phyloP scores from a whole-genome alignment of 2,113 vertebrate genomes.

The Leucopsar rothschildi region DNA sequence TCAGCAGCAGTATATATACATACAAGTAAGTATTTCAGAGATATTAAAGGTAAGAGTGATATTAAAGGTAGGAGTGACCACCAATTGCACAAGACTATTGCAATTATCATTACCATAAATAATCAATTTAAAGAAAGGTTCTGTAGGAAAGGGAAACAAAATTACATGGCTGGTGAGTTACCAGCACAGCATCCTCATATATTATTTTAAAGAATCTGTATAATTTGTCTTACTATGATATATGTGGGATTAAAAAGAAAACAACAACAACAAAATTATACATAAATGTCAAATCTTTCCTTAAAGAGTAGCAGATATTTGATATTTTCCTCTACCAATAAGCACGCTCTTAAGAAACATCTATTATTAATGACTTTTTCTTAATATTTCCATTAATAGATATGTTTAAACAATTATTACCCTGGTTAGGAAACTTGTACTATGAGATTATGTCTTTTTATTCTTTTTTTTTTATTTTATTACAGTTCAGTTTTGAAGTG shows the following conservation, averaged over 20 bases:
- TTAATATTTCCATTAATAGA: not conserved
- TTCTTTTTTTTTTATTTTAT: not conserved
- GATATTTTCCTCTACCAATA: not conserved
- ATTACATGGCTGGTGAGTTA: accelerated
- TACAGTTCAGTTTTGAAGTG: not conserved
- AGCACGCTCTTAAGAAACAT: not conserved
- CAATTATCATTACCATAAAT: not conserved
- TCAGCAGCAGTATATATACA: not conserved
- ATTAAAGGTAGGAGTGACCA: not conserved
- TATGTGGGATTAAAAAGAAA: not conserved
- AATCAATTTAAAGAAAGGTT: not conserved
- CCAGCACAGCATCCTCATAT: not conserved
- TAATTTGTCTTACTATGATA: not conserved
- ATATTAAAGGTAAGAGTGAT: not conserved
- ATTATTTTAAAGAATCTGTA: not conserved
- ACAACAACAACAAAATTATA: not conserved
- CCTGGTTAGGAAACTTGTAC: not conserved
- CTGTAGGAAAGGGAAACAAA: not conserved
- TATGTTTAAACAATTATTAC: not conserved
- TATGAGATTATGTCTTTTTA: not conserved
- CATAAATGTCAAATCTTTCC: not conserved
- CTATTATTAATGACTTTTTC: not conserved
- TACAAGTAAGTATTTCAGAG: not conserved
- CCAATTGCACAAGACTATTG: not conserved
- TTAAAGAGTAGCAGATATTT: not conserved